phyloP scores from a whole-genome alignment of 2,888 invertebrate genomes.

The Leucozona laternaria region DNA sequence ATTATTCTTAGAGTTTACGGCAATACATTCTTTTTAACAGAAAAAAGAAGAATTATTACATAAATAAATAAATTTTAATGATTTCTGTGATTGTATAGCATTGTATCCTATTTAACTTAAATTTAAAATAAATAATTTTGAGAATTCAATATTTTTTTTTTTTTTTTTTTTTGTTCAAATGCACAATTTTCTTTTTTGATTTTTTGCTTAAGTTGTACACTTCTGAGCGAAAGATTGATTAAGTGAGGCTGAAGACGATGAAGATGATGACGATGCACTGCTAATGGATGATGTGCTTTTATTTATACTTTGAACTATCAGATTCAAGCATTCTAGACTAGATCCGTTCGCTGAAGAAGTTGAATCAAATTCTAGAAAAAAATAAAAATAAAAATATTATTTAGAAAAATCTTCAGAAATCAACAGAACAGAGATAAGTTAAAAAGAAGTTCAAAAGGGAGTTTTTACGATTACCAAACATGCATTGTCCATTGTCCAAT shows the following conservation, averaged over 20 bases:
- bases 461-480: no score
- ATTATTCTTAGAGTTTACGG: background rate
- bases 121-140: slow-evolving; percentile 55
- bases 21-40: background rate
- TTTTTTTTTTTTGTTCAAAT: slow-evolving; percentile 58
- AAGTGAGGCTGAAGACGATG: slow-evolving; percentile 77
- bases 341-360: slow-evolving; percentile 84
- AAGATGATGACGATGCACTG: slow-evolving; percentile 68
- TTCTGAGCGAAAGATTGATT: slow-evolving; percentile 82
- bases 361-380: slow-evolving; percentile 83
- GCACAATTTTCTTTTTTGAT: background rate
- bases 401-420: background rate
- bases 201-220: slow-evolving; percentile 79
- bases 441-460: no score
- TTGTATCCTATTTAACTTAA: slow-evolving; percentile 58
- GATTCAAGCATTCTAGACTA: slow-evolving; percentile 88
- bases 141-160: no score
- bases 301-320: slow-evolving; percentile 89
- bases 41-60: no score
- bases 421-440: slow-evolving; percentile 53
- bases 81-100: slow-evolving; percentile 53
- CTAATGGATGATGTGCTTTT: slow-evolving; percentile 77
- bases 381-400: slow-evolving; percentile 45
- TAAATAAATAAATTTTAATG: background rate
- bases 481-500: no score